phyloP scores from a whole-genome alignment of 2,888 invertebrate genomes.

The Sarcophaga carnaria region DNA sequence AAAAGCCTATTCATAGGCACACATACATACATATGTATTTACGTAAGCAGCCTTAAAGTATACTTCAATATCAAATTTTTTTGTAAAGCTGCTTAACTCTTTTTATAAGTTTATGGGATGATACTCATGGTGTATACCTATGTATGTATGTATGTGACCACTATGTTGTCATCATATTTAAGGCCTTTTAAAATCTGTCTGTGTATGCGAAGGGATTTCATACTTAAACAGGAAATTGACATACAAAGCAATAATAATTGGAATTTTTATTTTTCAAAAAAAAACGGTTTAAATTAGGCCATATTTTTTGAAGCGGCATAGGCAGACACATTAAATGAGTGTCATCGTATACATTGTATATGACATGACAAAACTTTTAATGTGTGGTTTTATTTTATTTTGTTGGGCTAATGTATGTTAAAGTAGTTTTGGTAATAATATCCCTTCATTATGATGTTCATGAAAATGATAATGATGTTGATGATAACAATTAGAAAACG shows the following conservation, averaged over 20 bases:
- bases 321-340: no score
- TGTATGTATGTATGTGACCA: no score
- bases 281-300: slow-evolving; percentile 42
- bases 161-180: no score
- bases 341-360: no score
- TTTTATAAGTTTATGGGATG: no score
- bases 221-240: slow-evolving; percentile 33
- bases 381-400: not conserved
- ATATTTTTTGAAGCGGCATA: not conserved
- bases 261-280: not conserved
- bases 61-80: not conserved
- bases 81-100: no score
- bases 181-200: no score
- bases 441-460: not conserved
- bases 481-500: no score
- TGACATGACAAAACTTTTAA: no score
- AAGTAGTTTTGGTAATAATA: slow-evolving; percentile 13
- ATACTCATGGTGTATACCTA: no score
- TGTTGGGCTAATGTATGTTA: not conserved
- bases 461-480: not conserved
- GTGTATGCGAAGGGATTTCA: no score
- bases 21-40: not conserved
- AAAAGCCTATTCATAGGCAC: not conserved
- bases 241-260: slow-evolving; percentile 25
- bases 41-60: not conserved